A percentile compares a stretch with the other conserved stretches of the same genome.
phyloP scores from a whole-genome alignment of 2,113 vertebrate species.

The Plotosus lineatus region DNA sequence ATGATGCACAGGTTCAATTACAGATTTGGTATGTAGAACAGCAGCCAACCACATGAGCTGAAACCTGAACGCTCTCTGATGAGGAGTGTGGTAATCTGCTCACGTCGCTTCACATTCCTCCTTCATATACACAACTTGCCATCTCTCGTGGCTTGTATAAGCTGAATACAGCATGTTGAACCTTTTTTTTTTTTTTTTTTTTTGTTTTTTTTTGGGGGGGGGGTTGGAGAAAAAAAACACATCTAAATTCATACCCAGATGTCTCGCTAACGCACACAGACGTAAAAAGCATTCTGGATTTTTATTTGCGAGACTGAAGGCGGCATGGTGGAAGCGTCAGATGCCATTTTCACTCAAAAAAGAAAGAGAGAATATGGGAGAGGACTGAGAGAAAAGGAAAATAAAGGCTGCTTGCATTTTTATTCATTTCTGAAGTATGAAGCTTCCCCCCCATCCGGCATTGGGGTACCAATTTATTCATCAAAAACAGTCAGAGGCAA shows the following conservation, averaged over 20 bases:
- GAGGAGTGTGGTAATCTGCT: slow-evolving; percentile 35
- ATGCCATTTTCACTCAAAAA: not conserved
- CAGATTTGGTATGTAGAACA: slow-evolving; percentile 1
- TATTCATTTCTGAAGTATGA: not conserved
- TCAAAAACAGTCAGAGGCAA: slow-evolving; percentile 21
- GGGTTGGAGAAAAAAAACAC: not conserved
- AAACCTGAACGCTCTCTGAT: slow-evolving; percentile 23
- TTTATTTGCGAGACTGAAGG: slow-evolving; percentile 30
- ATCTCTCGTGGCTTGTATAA: slow-evolving; percentile 37
- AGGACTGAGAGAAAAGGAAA: not conserved
- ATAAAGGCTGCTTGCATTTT: not conserved
- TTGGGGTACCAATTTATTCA: slow-evolving; percentile 31
- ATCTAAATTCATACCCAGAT: slow-evolving; percentile 40
- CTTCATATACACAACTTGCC: slow-evolving; percentile 22
- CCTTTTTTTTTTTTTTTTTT: slow-evolving; percentile 24
- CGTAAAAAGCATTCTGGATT: slow-evolving; percentile 7
- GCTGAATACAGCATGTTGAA: slow-evolving; percentile 28
- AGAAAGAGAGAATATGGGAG: not conserved
- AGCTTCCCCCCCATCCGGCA: not conserved
- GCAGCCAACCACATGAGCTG: slow-evolving; percentile 13
- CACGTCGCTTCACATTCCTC: slow-evolving; percentile 34
- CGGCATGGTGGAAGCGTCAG: slow-evolving; percentile 19
- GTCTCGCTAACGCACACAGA: not conserved
- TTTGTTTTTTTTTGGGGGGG: too few relatives aligned
- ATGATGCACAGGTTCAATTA: slow-evolving; percentile 26